Base-by-base conservation (phyloP, 2,888 invertebrate genomes). In the Dryadula phaetusa region DNA sequence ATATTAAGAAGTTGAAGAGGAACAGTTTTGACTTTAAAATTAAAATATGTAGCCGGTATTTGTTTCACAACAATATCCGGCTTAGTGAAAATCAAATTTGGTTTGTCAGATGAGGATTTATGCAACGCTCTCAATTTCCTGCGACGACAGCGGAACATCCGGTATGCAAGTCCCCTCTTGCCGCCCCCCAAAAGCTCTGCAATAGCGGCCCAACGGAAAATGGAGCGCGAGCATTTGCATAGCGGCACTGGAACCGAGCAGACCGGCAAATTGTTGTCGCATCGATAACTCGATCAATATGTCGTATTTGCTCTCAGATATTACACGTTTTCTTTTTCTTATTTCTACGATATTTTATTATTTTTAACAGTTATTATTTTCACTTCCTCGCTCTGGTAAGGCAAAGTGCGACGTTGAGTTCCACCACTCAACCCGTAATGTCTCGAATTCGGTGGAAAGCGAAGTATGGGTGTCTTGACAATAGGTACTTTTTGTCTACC, bases 41-140 rank as follows among this genome's bases (percentile, higher is more conserved):
- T 80, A 84, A 85, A 84, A 82, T 79, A 75, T 75, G 77, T 79
- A 77, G 80, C 80, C 78, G 76, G 82, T 84, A 82, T 87, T 86
- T 88, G 88, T 88, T 86, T 88, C 88, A 83, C 89, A 90, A 89
- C 91, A 88, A 91, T 91, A 91, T 91, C 90, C 90, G 90, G 91
- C 91, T 92, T 91, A 90, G 85, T 86, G 84, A 75, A 88, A 89
- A 90, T 89, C 90, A 88, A 91, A 91, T 92, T 92, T 88, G 87
- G 87, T 88, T 90, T 86, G 89, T 85, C 86, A 86, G 86, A 90
- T 89, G 86, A 85, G 87, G 87, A 90, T 92, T 91, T 91, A 89
- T 92, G 92, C 90, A 89, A 87, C 85, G 87, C 83, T 91, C 90
- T 90, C 92, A 92, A 92, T 92, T 92, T 92, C 92, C 92, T 90